A percentile compares a stretch with the other conserved stretches of the same genome.
Conservation (phyloP, 2,888 invertebrate genomes). For the Agrenia bidenticulata region DNA sequence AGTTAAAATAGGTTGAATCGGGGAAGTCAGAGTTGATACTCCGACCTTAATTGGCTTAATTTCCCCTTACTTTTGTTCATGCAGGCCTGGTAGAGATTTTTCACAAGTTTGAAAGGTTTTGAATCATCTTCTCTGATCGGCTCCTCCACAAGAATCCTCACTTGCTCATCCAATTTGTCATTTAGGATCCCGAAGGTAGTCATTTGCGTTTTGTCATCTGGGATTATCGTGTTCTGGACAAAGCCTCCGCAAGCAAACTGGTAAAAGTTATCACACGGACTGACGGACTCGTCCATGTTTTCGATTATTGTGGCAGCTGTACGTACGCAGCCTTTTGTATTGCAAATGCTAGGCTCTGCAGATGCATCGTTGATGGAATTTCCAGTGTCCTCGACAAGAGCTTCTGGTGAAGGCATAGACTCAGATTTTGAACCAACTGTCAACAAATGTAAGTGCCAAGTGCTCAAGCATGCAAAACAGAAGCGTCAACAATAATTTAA, state of each 20-base stretch:
- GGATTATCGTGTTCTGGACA: slow-evolving; percentile 69
- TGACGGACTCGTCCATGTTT: slow-evolving; percentile 69
- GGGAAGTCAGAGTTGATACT: no score
- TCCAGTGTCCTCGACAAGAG: slow-evolving; percentile 42
- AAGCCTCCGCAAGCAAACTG: slow-evolving; percentile 77
- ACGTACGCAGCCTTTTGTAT: slow-evolving; percentile 73
- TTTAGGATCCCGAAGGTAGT: slow-evolving; percentile 71
- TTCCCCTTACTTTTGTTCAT: slow-evolving; percentile 77
- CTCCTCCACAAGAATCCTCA: slow-evolving; percentile 69
- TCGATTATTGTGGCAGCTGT: slow-evolving; percentile 71
- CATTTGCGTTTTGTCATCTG: slow-evolving; percentile 77
- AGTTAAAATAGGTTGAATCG: no score
- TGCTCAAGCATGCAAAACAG: slow-evolving; percentile 52
- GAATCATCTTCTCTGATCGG: slow-evolving; percentile 65
- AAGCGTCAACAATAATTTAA: slow-evolving; percentile 29
- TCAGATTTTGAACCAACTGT: slow-evolving; percentile 52
- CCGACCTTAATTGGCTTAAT: no score
- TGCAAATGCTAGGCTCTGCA: slow-evolving; percentile 18
- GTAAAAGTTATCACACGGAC: slow-evolving; percentile 82
- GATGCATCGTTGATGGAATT: slow-evolving; percentile 32
- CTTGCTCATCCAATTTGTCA: slow-evolving; percentile 72
- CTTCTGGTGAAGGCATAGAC: slow-evolving; percentile 53
- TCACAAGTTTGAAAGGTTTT: slow-evolving; percentile 73
- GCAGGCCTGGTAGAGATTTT: slow-evolving; percentile 80
- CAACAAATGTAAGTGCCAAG: slow-evolving; percentile 52